phyloP scores from a whole-genome alignment of 2,797 vertebrate genomes.

The Mico argentatus region DNA sequence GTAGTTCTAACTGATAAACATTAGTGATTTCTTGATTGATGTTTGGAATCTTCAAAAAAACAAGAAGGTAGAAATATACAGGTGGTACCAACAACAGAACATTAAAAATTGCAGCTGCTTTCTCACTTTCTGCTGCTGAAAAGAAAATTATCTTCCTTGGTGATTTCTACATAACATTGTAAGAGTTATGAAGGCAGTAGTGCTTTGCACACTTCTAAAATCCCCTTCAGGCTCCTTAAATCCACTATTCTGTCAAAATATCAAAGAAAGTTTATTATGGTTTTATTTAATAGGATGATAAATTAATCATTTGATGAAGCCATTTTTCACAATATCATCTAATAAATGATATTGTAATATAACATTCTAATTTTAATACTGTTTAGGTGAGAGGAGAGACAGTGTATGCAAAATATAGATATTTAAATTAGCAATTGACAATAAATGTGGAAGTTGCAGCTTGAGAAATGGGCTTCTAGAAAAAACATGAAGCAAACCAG shows the following conservation, averaged over 20 bases:
- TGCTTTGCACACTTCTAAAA: neutral
- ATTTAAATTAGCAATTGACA: slow-evolving; percentile 50
- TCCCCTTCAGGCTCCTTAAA: neutral
- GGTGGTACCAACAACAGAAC: neutral
- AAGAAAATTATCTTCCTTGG: neutral
- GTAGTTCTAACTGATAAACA: neutral
- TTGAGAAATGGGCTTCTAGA: slow-evolving; percentile 54
- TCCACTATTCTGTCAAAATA: neutral
- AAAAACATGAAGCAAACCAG: slow-evolving; percentile 43
- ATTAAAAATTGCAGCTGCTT: neutral
- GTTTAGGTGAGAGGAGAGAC: neutral
- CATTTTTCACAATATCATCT: neutral
- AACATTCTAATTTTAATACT: neutral
- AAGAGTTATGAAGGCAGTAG: neutral
- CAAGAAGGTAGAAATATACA: neutral
- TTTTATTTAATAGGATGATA: slow-evolving; percentile 30
- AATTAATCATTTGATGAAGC: slow-evolving; percentile 20
- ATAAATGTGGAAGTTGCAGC: slow-evolving; percentile 22
- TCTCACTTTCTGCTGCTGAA: neutral
- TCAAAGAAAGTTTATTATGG: neutral
- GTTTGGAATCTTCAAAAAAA: neutral
- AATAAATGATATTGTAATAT: neutral
- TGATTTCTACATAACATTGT: neutral
- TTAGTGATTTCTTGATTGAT: neutral
- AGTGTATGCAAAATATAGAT: neutral